A percentile compares a stretch with the other conserved stretches of the same genome.
These are phyloP conservation scores for Acanthiza pusilla DNA, from an alignment of 2,797 vertebrate species.

Conservation along the genomic window DNA sequence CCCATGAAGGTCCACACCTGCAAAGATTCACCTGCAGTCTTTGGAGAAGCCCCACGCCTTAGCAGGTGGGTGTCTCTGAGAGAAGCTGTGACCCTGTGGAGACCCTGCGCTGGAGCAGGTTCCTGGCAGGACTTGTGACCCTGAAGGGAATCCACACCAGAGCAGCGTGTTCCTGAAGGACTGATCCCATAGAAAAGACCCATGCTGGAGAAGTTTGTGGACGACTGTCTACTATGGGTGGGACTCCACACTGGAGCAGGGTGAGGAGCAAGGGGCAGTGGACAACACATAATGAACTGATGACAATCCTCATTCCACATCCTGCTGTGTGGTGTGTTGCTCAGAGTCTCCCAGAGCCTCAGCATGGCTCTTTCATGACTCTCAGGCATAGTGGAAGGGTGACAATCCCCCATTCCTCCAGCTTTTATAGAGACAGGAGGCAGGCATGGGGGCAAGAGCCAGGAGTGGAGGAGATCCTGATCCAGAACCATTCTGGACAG, in stretches of 20 bases:
- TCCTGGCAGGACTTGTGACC: background rate
- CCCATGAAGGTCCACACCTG: background rate
- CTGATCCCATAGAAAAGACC: background rate
- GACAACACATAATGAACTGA: background rate
- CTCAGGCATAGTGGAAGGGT: background rate
- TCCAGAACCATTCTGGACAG: background rate
- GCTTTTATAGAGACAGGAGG: background rate
- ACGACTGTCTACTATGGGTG: background rate
- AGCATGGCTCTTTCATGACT: background rate
- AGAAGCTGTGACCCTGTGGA: background rate
- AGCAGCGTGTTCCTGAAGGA: background rate
- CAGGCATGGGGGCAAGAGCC: background rate
- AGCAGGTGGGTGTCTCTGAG: background rate
- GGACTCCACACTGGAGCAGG: background rate
- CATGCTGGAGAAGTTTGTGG: background rate
- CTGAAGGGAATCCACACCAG: background rate
- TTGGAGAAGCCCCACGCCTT: background rate
- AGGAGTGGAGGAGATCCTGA: background rate
- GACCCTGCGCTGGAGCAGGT: background rate
- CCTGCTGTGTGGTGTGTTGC: background rate
- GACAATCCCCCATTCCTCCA: background rate
- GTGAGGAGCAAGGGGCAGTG: background rate
- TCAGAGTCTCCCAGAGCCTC: background rate
- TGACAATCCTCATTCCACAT: background rate
- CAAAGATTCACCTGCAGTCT: background rate